Base-by-base conservation (phyloP, 2,888 invertebrate genomes). In the Pteria penguin region DNA sequence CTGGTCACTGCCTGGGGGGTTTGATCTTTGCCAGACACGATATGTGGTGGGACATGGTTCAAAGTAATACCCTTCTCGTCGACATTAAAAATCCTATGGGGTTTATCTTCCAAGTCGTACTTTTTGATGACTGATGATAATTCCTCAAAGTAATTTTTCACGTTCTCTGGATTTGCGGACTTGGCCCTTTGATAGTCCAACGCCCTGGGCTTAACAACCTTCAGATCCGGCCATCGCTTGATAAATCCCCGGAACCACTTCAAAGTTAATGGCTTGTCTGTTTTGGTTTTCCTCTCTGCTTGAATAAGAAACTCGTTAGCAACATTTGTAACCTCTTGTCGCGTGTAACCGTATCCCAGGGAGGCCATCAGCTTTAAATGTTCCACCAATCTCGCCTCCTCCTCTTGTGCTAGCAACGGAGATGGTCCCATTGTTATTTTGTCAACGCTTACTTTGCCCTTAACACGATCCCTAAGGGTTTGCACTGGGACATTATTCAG, bases 31-130 rank as follows among this genome's bases (percentile, higher is more conserved):
- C 69, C 69, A 24, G 69, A 4, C 1, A 77, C 71, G 27, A 77
- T n/a, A n/a, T n/a, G n/a, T n/a, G n/a, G n/a, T n/a, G n/a, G n/a
- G n/a, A n/a, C n/a, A n/a, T n/a, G n/a, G 22, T 76, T 75, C 4
- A 32, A 32, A 11, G 58, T 58, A 3, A 78, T n/a, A 2, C 78
- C 72, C 32, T 81, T 81, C 32, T 79, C 76, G 70, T 78, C 79
- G 27, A 79, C 65, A 22, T 78, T 79, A 27, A 55, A 78, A 0
- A 79, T 79, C 1, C 22, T 24, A 2, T 73, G 58, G 4, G 81
- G 78, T 29, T 73, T 73, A n/a, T 72, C 57, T 22, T 63, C 57
- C n/a, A 79, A 57, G 57, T 71, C 36, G 33, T 81, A 75, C 33
- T 76, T 79, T 0, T 14, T 24, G 2, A 77, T 11, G 5, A 81